A percentile compares a stretch with the other conserved stretches of the same genome.
Conservation (phyloP, 2,797 vertebrate genomes). For the Acipenser oxyrinchus region DNA sequence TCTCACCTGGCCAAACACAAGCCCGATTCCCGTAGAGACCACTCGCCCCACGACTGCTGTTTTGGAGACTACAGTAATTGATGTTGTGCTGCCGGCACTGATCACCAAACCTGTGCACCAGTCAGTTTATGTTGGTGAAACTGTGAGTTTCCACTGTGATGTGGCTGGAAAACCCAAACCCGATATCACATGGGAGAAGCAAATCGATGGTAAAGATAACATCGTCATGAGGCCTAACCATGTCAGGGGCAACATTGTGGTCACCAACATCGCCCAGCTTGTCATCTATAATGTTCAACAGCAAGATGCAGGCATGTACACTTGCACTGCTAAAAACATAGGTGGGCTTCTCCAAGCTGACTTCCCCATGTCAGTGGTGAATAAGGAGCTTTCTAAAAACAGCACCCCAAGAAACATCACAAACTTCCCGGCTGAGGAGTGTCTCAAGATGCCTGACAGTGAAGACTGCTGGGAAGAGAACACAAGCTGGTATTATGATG, state of each 20-base stretch:
- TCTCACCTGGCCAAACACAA: slow-evolving; percentile 88
- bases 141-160: slow-evolving; percentile 89
- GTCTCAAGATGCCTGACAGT: slow-evolving; percentile 64
- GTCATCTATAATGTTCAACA: slow-evolving; percentile 91
- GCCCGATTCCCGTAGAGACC: slow-evolving; percentile 77
- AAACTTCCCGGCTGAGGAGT: slow-evolving; percentile 66
- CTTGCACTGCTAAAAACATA: slow-evolving; percentile 76
- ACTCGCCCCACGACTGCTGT: slow-evolving; percentile 78
- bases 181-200: slow-evolving; percentile 91
- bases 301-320: slow-evolving; percentile 85
- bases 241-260: slow-evolving; percentile 80
- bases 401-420: slow-evolving; percentile 59
- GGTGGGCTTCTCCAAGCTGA: slow-evolving; percentile 68
- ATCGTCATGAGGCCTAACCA: slow-evolving; percentile 86
- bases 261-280: slow-evolving; percentile 93
- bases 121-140: slow-evolving; percentile 79
- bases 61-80: slow-evolving; percentile 60
- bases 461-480: slow-evolving; percentile 79
- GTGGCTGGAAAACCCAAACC: slow-evolving; percentile 84
- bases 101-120: slow-evolving; percentile 71
- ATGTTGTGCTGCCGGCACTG: slow-evolving; percentile 67
- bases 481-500: slow-evolving; percentile 83
- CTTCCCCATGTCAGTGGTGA: slow-evolving; percentile 74
- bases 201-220: slow-evolving; percentile 63
- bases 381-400: slow-evolving; percentile 44